phyloP scores from a whole-genome alignment of 2,113 vertebrate genomes.

The Oryzias melastigma region DNA sequence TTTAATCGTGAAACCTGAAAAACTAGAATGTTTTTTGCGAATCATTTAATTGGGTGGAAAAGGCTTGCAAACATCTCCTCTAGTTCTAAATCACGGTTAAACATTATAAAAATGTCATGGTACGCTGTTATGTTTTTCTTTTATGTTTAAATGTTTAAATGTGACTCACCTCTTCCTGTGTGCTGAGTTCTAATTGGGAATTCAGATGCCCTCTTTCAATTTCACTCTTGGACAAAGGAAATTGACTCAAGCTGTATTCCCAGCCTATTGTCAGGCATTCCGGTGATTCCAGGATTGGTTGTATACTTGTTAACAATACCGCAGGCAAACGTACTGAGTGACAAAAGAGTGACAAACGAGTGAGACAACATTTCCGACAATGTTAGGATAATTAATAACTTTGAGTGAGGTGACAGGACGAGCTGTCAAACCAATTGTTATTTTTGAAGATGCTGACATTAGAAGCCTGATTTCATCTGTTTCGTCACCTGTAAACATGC shows the following conservation, averaged over 20 bases:
- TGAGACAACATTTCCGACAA: not conserved
- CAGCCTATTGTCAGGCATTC: slow-evolving; percentile 81
- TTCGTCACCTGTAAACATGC: no score
- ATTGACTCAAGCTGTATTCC: slow-evolving; percentile 32
- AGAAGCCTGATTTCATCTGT: no score
- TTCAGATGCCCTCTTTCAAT: slow-evolving; percentile 23
- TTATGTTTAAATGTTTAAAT: not conserved
- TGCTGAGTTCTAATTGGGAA: slow-evolving; percentile 56
- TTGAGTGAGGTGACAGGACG: no score
- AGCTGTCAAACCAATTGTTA: no score
- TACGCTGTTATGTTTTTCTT: not conserved
- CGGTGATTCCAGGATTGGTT: slow-evolving; percentile 64
- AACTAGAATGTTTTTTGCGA: not conserved
- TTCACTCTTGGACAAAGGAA: slow-evolving; percentile 50
- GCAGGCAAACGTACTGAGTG: slow-evolving; percentile 80
- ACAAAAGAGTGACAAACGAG: slow-evolving; percentile 5
- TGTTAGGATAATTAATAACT: no score
- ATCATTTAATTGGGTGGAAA: not conserved
- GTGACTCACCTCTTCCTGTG: slow-evolving; percentile 46
- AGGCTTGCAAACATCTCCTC: not conserved
- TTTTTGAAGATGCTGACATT: no score
- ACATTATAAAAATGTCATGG: not conserved
- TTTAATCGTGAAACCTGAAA: not conserved
- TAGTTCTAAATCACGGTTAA: not conserved
- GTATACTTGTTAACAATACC: slow-evolving; percentile 73